A percentile compares a stretch with the other conserved stretches of the same genome.
phyloP scores from a whole-genome alignment of 2,797 vertebrate genomes.

The Malacoraja senta region DNA sequence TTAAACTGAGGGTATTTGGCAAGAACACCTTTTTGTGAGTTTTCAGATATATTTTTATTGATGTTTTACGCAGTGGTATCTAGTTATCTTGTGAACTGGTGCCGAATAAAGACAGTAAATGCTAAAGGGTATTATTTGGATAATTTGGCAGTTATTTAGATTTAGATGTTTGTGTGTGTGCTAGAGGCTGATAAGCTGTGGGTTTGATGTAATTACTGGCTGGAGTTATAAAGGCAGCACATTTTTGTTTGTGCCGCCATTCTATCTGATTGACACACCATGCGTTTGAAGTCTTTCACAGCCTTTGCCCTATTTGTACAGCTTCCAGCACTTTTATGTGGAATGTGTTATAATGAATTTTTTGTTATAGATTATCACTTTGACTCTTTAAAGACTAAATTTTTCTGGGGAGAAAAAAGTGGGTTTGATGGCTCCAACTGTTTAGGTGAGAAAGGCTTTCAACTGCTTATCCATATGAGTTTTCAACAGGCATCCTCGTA shows the following conservation, averaged over 20 bases:
- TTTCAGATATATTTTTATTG: slow-evolving; percentile 1
- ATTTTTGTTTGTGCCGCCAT: background rate
- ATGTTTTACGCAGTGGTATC: background rate
- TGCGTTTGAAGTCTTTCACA: background rate
- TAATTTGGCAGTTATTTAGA: background rate
- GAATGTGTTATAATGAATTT: background rate
- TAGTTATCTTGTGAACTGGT: background rate
- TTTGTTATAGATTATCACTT: background rate
- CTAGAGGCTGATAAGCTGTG: background rate
- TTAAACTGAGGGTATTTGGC: background rate
- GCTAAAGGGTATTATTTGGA: background rate
- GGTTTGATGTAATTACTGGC: background rate
- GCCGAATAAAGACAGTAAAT: background rate
- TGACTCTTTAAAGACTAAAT: too few species aligned
- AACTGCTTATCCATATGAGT: background rate
- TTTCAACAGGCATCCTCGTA: background rate
- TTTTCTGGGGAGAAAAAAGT: background rate
- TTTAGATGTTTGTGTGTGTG: background rate
- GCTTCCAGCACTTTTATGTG: background rate
- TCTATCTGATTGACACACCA: background rate
- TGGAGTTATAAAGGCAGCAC: background rate
- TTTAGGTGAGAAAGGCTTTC: background rate
- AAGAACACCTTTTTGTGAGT: background rate
- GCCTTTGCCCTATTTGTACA: background rate
- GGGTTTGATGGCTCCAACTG: background rate